Evolutionary conservation across 2,113 vertebrate species (phyloP).

Genomic region (Zeus faber): DNA sequence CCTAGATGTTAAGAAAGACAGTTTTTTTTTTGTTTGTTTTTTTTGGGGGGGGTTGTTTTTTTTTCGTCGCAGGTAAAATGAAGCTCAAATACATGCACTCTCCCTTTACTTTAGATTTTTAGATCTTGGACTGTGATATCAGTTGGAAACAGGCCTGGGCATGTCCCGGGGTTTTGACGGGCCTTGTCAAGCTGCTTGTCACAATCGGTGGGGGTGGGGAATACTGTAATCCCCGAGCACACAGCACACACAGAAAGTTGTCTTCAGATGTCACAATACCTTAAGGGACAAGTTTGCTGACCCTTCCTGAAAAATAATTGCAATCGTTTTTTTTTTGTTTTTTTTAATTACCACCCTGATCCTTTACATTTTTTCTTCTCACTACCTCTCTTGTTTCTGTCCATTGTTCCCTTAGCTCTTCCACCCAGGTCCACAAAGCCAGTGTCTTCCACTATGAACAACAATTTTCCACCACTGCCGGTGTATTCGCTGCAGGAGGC

Average conservation of each 20-base stretch:
- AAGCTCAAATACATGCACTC: too few species aligned
- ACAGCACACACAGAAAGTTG: not conserved
- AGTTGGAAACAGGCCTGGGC: constrained; percentile 62
- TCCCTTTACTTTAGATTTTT: too few species aligned
- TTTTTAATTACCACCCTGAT: not conserved
- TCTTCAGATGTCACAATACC: too few species aligned
- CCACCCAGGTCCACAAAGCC: constrained; percentile 90
- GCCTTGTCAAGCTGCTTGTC: constrained; percentile 32
- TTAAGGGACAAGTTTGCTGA: not conserved
- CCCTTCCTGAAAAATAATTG: not conserved
- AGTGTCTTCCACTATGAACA: constrained; percentile 78
- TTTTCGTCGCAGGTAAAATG: too few species aligned
- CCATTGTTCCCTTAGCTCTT: constrained; percentile 77
- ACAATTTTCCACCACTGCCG: constrained; percentile 77
- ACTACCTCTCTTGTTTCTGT: constrained; percentile 7
- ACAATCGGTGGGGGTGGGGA: not conserved
- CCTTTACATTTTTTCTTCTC: constrained; percentile 17
- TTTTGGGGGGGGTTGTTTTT: too few species aligned
- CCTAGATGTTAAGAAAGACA: not conserved
- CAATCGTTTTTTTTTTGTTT: not conserved
- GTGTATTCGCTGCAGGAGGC: constrained; percentile 82
- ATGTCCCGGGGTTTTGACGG: constrained; percentile 48
- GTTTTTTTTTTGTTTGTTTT: too few species aligned
- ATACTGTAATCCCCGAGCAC: constrained; percentile 1
- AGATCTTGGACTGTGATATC: constrained; percentile 30